A percentile compares a stretch with the other conserved stretches of the same genome.
phyloP scores from a whole-genome alignment of 1,140 invertebrate species.

The Cardiocondyla obscurior region DNA sequence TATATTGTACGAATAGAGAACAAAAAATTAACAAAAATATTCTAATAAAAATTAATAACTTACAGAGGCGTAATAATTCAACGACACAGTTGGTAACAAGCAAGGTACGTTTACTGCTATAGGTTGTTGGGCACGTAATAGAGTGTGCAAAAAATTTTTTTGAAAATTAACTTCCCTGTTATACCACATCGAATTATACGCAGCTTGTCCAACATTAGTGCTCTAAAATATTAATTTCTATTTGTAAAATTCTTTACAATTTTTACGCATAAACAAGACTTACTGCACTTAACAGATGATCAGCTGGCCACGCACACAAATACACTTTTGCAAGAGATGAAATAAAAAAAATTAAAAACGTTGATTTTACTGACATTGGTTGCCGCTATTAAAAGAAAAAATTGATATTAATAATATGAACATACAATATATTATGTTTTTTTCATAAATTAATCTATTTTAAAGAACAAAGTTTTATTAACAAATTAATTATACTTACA shows the following conservation, averaged over 20 bases:
- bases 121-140: constrained; percentile 61
- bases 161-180: constrained; percentile 13
- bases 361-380: constrained; percentile 51
- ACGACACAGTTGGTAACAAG: constrained; percentile 63
- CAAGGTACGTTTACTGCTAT: constrained; percentile 43
- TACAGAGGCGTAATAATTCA: constrained; percentile 52
- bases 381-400: constrained; percentile 4
- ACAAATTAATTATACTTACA: too few species aligned
- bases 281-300: constrained; percentile 66
- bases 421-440: neutral
- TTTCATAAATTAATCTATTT: too few species aligned
- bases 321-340: constrained; percentile 52
- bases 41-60: neutral
- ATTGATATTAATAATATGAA: constrained; percentile 55
- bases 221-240: constrained; percentile 42
- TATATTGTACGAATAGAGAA: too few species aligned
- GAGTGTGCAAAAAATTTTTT: constrained; percentile 42
- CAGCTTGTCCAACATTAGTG: neutral
- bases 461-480: too few species aligned
- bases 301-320: constrained; percentile 68
- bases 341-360: constrained; percentile 38
- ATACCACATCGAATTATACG: constrained; percentile 57
- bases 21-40: constrained; percentile 3
- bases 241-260: neutral
- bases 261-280: neutral